Evolutionary conservation across 1,140 invertebrate species (phyloP), one percentile per base, ranked within the genome.

Genomic region (Psix sp.): DNA sequence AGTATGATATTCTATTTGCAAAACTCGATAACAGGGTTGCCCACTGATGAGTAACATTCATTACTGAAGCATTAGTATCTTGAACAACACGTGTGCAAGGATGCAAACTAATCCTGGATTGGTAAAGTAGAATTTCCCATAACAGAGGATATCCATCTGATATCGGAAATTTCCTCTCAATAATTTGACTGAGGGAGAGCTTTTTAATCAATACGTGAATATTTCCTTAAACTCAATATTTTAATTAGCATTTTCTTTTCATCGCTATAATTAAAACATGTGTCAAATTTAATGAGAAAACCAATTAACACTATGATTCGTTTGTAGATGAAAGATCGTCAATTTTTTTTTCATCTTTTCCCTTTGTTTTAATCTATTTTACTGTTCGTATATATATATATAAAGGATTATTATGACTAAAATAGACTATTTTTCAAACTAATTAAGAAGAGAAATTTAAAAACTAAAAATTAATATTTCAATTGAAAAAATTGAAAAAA

Each of bases 11-110:
- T 66, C 60, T 26, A 54, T 36, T 63, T 46, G 35, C 54, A 66
- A 54, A 73, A 60, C 43, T 63, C 46, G 48, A 60, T 73, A 73
- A 66, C 56, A 54, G 24, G 33, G 52, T 65, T 65, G 76, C 76
- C 70, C 71, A 68, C 72, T 77, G 78, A 82, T 78, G 79, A 82
- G 76, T 80, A 79, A 80, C 77, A 74, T 82, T 82, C 79, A 82
- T 83, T 82, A 83, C 76, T 62, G 62, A 42, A 78, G 76, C 68
- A 81, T 83, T 81, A 82, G 54, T 73, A 60, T 73, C 73, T 73
- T 48, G 74, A 66, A 83, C 78, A 78, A 77, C 77, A 65, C 46
- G 74, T 76, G 68, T 57, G 71, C 78, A 75, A 78, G 80, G 79
- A 76, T 78, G 77, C 72, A 67, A 49, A 77, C 60, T 83, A 83